These are phyloP conservation scores for Platycnemis pennipes DNA, from an alignment of 2,888 invertebrate species.

Conservation along the genomic window DNA sequence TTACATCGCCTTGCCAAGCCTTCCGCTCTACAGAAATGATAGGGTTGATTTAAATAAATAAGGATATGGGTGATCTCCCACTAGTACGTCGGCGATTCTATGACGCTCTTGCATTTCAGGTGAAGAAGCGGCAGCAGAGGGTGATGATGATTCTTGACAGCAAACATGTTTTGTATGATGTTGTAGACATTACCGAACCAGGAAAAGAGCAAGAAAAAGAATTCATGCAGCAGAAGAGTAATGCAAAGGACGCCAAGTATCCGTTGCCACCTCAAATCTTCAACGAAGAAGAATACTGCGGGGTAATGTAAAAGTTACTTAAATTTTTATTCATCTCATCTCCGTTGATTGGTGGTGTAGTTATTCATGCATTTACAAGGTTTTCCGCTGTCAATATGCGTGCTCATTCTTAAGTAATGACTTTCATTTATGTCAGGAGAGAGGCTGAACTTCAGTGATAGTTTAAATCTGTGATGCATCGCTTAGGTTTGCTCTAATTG, in stretches of 20 bases:
- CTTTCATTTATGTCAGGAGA: no score
- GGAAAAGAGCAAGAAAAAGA: slow-evolving; percentile 93
- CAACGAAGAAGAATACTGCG: slow-evolving; percentile 94
- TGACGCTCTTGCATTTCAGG: slow-evolving; percentile 82
- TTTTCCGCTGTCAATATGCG: no score
- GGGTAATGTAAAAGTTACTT: slow-evolving; percentile 90
- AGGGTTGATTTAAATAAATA: no score
- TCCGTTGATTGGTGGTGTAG: no score
- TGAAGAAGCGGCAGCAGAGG: slow-evolving; percentile 96
- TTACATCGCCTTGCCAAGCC: no score
- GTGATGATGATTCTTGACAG: slow-evolving; percentile 96
- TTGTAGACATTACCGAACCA: slow-evolving; percentile 97
- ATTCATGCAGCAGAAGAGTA: slow-evolving; percentile 94
- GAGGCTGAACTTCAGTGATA: no score
- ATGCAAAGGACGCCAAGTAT: slow-evolving; percentile 87
- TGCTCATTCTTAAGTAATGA: no score
- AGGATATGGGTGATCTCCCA: neutral
- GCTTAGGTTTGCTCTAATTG: no score
- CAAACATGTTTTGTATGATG: slow-evolving; percentile 92
- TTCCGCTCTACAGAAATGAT: no score
- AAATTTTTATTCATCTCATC: no score
- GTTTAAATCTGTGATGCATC: no score
- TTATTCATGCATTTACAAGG: no score
- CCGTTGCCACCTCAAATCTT: slow-evolving; percentile 97
- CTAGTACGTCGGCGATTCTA: neutral